Base-by-base conservation (phyloP, 2,113 vertebrate species). In the cattle (Bos taurus) region DNA sequence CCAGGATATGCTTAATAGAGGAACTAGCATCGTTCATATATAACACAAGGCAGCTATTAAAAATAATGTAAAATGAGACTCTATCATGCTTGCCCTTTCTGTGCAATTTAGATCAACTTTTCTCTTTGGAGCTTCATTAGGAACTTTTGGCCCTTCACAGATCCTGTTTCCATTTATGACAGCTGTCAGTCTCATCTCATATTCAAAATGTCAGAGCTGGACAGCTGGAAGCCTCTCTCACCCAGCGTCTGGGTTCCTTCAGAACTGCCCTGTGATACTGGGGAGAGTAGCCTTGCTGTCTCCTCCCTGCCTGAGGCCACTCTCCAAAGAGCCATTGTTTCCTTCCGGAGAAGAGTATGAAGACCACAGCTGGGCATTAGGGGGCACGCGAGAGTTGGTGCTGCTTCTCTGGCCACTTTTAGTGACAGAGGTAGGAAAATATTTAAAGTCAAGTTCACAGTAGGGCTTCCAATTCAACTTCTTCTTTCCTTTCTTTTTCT, bases 91-190 rank as follows among this genome's bases (percentile, higher is more conserved):
- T 30, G 60, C n/a, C 80, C 19, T 64, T 88, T 92, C 40, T 36
- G 62, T 33, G 25, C 13, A 12, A 78, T 77, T 54, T 48, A 50
- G 23, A 80, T 9, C 89, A 90, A 23, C 30, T 83, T 54, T 43
- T 92, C 71, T 89, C 82, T 86, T 91, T 86, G 88, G 26, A 89
- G 50, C 82, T 90, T 93, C 93, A 52, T 97, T 91, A 82, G 95
- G 83, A 84, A 92, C 57, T 60, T 93, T 87, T 2, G 46, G 83
- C 1, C 62, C 56, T 25, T 87, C 46, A 10, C 46, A 64, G 88
- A 67, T n/a, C 82, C 57, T 74, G 71, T 62, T 93, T 57, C 80
- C 67, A 96, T 88, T 95, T 77, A 88, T 94, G 90, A 88, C 5
- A 88, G 64, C 83, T 78, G 89, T 93, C 62, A 50, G 28, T 93